Evolutionary conservation across 2,888 invertebrate genomes (phyloP).

Genomic region (Rhagonycha lutea): DNA sequence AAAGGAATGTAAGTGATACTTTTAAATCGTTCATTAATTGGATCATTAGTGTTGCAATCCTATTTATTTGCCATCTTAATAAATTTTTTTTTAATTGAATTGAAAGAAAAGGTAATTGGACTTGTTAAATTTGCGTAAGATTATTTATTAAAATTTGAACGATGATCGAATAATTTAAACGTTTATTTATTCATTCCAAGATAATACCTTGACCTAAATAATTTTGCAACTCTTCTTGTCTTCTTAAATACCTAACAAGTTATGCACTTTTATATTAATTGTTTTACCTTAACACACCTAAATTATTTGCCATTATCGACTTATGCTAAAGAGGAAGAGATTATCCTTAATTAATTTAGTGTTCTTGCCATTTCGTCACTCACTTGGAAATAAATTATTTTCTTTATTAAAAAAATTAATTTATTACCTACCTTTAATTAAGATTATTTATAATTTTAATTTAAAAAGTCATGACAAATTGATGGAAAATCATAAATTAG

Average conservation of each 20-base stretch:
- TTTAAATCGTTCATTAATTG: background rate
- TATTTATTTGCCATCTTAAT: background rate
- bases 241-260: background rate
- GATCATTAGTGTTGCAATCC: background rate
- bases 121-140: constrained; percentile 3
- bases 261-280: background rate
- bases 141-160: constrained; percentile 2
- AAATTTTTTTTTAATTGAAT: background rate
- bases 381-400: background rate
- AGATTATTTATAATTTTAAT: background rate
- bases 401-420: background rate
- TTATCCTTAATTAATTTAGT: background rate
- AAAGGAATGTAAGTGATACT: background rate
- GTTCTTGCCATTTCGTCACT: background rate
- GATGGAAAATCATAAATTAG: background rate
- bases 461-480: background rate
- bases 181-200: background rate
- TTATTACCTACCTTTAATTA: background rate
- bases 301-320: background rate
- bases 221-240: background rate
- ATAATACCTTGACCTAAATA: background rate
- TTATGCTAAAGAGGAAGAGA: background rate
- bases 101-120: background rate
- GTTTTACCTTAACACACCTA: background rate
- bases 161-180: background rate